Base-by-base conservation (phyloP, 2,888 invertebrate species). In the Nezara viridula region DNA sequence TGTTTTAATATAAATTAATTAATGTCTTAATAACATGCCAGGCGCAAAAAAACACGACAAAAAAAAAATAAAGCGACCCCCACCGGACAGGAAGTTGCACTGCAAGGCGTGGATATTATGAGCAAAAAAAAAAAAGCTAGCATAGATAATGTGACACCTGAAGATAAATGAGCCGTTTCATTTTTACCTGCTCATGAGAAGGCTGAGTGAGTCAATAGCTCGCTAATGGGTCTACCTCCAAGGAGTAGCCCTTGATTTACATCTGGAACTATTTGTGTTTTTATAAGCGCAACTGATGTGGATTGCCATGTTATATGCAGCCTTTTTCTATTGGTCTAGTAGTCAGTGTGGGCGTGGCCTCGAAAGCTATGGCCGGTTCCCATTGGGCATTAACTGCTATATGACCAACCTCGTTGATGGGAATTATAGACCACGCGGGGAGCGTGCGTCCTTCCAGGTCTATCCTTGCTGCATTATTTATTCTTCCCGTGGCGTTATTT, bases 241-340 rank as follows among this genome's bases (percentile, higher is more conserved):
- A 7, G 32, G 32, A 24, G 66, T 37, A 21, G 7, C 32, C 66
- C 7, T 6, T 73, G 66, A 73, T 73, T 73, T 73, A 73, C 66
- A 37, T 73, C 32, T 5, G 32, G 66, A 73, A 32, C 32, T 73
- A 2, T 73, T 73, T 5, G 66, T 73, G 21, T 44, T 44, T 37
- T 44, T 81, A 81, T 40, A 44, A 47, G 44, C 81, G n/a, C 81
- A 47, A 47, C 44, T 44, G 44, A 47, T 81, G 81, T 12, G n/a
- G n/a, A 81, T 81, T 81, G 81, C 81, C 81, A 81, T 81, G 44
- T 47, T 81, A 81, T n/a, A 16, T 47, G n/a, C 44, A 40, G 81
- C 44, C 81, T 81, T 81, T 81, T 81, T 40, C 81, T 81, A 81
- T 81, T 81, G 81, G 81, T n/a, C 81, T 81, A 81, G 44, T 24